A percentile compares a stretch with the other conserved stretches of the same genome.
Conservation (phyloP, 2,113 vertebrate genomes). For the Cinclus cinclus region DNA sequence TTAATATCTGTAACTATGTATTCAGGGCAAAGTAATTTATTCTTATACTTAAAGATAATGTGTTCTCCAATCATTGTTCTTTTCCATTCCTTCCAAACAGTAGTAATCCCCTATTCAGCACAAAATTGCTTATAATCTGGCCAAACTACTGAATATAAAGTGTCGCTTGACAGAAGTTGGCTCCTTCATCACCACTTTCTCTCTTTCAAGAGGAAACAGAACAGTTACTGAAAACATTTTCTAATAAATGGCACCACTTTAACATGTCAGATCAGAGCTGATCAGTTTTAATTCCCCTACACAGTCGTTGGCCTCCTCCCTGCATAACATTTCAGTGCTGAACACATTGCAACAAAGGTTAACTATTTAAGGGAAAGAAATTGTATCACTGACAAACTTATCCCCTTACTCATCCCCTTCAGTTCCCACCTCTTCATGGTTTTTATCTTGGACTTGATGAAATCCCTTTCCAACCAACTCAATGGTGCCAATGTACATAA, state of each 20-base stretch:
- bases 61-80: neutral
- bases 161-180: neutral
- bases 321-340: neutral
- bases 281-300: neutral
- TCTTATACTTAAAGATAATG: neutral
- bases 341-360: neutral
- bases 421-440: neutral
- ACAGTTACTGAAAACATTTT: neutral
- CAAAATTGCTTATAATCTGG: neutral
- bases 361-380: neutral
- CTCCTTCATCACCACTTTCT: neutral
- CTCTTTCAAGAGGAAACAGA: neutral
- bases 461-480: neutral
- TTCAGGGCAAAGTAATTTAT: neutral
- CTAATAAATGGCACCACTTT: neutral
- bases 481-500: neutral
- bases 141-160: neutral
- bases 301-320: neutral
- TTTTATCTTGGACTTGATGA: neutral
- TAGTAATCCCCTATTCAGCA: neutral
- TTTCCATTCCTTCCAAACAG: neutral
- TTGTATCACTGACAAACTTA: neutral
- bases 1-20: neutral
- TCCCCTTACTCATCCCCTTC: neutral
- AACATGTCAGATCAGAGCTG: neutral